Base-by-base conservation (phyloP, 1,140 invertebrate genomes). In the Drosophila micromelanica region DNA sequence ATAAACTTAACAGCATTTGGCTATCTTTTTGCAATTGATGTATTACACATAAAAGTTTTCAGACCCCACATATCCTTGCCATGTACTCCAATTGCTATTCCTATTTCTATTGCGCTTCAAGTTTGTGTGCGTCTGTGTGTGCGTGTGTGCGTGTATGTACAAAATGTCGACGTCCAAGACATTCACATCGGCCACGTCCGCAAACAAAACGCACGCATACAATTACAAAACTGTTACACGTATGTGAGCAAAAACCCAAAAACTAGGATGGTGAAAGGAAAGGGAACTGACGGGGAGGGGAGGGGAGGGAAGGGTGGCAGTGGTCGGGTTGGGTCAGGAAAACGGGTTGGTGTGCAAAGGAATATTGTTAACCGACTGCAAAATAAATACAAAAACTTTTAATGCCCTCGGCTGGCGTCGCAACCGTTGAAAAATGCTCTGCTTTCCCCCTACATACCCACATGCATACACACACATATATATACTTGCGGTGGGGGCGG, bases 1-100 rank as follows among this genome's bases (percentile, higher is more conserved):
- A 89, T 89, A 89, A 90, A 89, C 79, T 90, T 89, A 89, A 90
- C 80, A 85, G 85, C 85, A 90, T 89, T 90, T 90, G 86, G 86
- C 86, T 90, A 90, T 90, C 89, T 91, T 91, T 91, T 91, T 91
- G 89, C 89, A 91, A 91, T 91, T 91, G 89, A 91, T 91, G 89
- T 91, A 91, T 91, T 91, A 91, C 85, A 89, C 85, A 90, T 90
- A 89, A 87, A 87, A 89, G 85, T 89, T 89, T 89, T 85, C 80
- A 89, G 85, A 32, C 45, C 37, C 61, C 72, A 73, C 74, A 73
- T 27, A 70, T 63, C 30, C 40, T 42, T 59, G 37, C 27, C 69
- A 73, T 73, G 70, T 73, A 73, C 70, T 73, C 70, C 48, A 59
- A 68, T 73, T 73, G 63, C 70, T 73, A 68, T 73, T 73, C 49